phyloP scores from a whole-genome alignment of 2,113 vertebrate species.

The Pelodiscus sinensis region DNA sequence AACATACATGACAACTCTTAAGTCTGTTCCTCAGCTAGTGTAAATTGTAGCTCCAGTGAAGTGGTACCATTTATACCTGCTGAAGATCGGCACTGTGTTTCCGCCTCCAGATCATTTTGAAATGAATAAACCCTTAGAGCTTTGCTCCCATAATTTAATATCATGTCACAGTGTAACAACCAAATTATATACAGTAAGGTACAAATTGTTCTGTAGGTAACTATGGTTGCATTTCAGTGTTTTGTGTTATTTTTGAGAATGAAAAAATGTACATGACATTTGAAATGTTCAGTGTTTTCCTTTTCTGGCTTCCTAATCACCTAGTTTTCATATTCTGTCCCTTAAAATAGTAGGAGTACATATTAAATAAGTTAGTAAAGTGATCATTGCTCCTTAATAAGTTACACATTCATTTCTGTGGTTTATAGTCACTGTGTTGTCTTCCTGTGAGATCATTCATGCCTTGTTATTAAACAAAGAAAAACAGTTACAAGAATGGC shows the following conservation, averaged over 20 bases:
- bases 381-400: conserved; percentile 57
- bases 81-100: background rate
- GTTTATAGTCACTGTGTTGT: conserved; percentile 36
- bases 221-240: background rate
- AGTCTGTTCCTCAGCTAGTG: background rate
- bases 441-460: conserved; percentile 22
- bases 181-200: background rate
- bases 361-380: conserved; percentile 17
- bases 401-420: conserved; percentile 54
- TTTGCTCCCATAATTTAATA: conserved; percentile 8
- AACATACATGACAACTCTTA: background rate
- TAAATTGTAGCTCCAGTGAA: background rate
- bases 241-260: background rate
- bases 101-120: background rate
- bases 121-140: background rate
- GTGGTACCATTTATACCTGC: background rate
- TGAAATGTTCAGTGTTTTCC: conserved; percentile 27
- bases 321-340: conserved; percentile 25
- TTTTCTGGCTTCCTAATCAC: conserved; percentile 45
- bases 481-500: background rate
- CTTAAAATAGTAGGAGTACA: conserved; percentile 35
- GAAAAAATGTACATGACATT: background rate
- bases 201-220: background rate
- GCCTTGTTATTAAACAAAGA: conserved; percentile 28
- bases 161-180: background rate